phyloP scores from a whole-genome alignment of 2,888 invertebrate genomes.

The Entomobrya proxima region DNA sequence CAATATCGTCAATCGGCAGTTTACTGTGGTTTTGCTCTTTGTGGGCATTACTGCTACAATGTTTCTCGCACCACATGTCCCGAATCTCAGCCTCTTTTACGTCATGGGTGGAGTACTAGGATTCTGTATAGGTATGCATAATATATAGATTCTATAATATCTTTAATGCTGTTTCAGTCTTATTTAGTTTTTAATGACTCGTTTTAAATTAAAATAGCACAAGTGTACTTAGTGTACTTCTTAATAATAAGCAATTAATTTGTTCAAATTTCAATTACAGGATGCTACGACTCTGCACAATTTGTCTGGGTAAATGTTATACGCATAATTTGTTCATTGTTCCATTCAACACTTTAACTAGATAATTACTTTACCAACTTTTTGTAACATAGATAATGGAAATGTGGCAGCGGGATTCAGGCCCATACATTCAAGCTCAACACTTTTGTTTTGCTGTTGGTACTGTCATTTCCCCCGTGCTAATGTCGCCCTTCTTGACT shows the following conservation, averaged over 20 bases:
- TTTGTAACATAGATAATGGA: too few relatives aligned
- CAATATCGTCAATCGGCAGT: slow-evolving; percentile 67
- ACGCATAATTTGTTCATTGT: too few relatives aligned
- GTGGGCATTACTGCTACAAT: slow-evolving; percentile 43
- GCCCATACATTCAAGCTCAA: slow-evolving; percentile 68
- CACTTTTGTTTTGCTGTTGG: slow-evolving; percentile 68
- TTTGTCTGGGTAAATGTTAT: slow-evolving; percentile 70
- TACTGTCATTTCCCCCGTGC: slow-evolving; percentile 47
- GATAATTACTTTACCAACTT: too few relatives aligned
- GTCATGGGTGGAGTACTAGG: slow-evolving; percentile 57
- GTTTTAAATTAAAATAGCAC: too few relatives aligned
- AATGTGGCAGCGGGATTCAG: slow-evolving; percentile 65
- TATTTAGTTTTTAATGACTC: too few relatives aligned
- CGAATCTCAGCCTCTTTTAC: slow-evolving; percentile 60
- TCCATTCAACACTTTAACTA: too few relatives aligned
- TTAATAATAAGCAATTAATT: too few relatives aligned
- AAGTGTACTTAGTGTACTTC: too few relatives aligned
- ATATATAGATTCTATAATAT: too few relatives aligned
- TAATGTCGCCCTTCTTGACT: slow-evolving; percentile 65
- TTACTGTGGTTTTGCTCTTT: slow-evolving; percentile 46
- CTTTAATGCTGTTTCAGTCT: too few relatives aligned
- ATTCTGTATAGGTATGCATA: slow-evolving; percentile 63
- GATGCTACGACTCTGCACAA: slow-evolving; percentile 64
- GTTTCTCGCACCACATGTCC: slow-evolving; percentile 55
- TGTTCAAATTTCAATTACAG: too few relatives aligned